Conservation (phyloP, 2,888 invertebrate genomes). For the Germaria angustata region DNA sequence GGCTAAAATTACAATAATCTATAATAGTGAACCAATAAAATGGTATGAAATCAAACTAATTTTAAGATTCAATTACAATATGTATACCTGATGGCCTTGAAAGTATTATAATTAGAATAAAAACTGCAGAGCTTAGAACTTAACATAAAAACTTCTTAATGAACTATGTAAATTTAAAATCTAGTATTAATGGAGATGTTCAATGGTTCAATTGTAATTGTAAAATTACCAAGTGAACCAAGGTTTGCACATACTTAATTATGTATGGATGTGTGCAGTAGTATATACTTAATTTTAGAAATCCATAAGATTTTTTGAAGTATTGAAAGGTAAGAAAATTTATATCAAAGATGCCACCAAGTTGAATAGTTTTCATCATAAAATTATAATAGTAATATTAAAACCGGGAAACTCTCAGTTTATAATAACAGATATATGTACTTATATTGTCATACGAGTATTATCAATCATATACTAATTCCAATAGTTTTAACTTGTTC, state of each 20-base stretch:
- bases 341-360: neutral
- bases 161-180: constrained; percentile 35
- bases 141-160: neutral
- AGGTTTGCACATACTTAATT: no score
- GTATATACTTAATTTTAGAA: constrained; percentile 38
- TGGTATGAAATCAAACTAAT: no score
- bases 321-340: neutral
- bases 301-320: constrained; percentile 7
- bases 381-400: neutral
- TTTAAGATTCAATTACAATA: no score
- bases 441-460: no score
- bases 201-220: constrained; percentile 37
- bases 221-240: constrained; percentile 43
- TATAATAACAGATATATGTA: no score
- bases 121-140: constrained; percentile 31
- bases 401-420: neutral
- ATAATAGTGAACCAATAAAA: no score
- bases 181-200: neutral
- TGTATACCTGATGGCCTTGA: neutral
- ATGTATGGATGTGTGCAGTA: no score
- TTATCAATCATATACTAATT: neutral
- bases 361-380: neutral
- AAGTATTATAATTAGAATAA: neutral
- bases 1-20: no score
- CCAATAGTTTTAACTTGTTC: neutral